A percentile compares a stretch with the other conserved stretches of the same genome.
Evolutionary conservation across 2,113 vertebrate genomes (phyloP).

Genomic region (Tenrec ecaudatus): DNA sequence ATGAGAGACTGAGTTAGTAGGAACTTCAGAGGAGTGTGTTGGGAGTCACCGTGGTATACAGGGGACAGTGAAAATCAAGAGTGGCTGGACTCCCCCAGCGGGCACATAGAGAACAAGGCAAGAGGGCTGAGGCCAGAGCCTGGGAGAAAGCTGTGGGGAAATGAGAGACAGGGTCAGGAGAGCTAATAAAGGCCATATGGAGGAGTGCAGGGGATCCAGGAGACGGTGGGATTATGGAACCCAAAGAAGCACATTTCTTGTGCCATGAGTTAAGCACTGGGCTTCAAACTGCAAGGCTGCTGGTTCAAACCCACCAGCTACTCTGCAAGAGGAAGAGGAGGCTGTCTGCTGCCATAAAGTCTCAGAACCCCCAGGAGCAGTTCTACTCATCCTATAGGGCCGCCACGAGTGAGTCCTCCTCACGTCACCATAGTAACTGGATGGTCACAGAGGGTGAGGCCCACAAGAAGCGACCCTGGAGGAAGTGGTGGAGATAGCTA

Average conservation of each 20-base stretch:
- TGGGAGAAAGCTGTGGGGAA: neutral
- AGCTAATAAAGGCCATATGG: too few relatives aligned
- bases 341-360: too few relatives aligned
- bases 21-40: neutral
- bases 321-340: neutral
- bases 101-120: neutral
- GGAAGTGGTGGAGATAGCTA: fast-evolving
- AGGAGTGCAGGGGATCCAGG: neutral
- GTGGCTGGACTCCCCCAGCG: neutral
- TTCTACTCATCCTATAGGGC: too few relatives aligned
- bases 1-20: neutral
- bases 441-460: neutral
- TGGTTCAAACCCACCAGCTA: neutral
- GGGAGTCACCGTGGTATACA: too few relatives aligned
- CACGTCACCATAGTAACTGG: too few relatives aligned
- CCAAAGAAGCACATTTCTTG: too few relatives aligned
- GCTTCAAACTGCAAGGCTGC: neutral
- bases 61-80: neutral
- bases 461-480: neutral
- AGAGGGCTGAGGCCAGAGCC: neutral
- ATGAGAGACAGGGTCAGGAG: neutral
- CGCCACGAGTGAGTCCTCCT: too few relatives aligned
- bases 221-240: too few relatives aligned
- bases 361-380: neutral
- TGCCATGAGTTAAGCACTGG: neutral